Base-by-base conservation (phyloP, 2,888 invertebrate species). In the Augochlorella aurata region DNA sequence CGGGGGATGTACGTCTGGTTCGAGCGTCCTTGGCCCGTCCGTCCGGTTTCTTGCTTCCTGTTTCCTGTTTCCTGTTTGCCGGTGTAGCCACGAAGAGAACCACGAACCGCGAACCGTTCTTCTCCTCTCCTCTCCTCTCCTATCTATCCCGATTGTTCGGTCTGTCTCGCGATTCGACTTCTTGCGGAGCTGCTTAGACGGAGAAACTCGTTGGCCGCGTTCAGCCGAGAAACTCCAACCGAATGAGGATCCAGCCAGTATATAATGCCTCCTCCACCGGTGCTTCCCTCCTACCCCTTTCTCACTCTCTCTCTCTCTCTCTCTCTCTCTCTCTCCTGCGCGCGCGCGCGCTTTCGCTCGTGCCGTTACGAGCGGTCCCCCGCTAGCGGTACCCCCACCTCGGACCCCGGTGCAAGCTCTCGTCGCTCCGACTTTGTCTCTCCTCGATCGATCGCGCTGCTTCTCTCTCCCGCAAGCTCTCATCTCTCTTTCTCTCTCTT, bases 181-280 rank as follows among this genome's bases (percentile, higher is more conserved):
- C 47, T 54, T 66, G 50, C 47, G 47, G 65, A 14, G 12, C 44
- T 18, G 65, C 44, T n/a, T 0, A 44, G 44, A 63, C 38, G 16
- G 63, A 63, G 38, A 38, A 38, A 74, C 79, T 82, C 86, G 80
- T 79, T 85, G 87, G 16, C 86, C 91, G 89, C 90, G 90, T 89
- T 88, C 90, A 89, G 85, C 86, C 88, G 89, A 89, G 90, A 91
- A 88, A 92, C 93, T 93, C 88, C 92, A 86, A 89, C 85, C 86
- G 90, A 87, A 90, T 88, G 90, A 90, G 90, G 89, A 90, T 90
- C 89, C 89, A 89, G 90, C 89, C 89, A 85, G 91, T 92, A 92
- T 93, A 92, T 92, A 93, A 91, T 90, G 87, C 85, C 81, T 86
- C 87, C 88, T 87, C 89, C 85, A 84, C 87, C 81, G 85, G 81